Evolutionary conservation across 2,797 vertebrate genomes (phyloP).

Genomic region (Chelonia mydas): DNA sequence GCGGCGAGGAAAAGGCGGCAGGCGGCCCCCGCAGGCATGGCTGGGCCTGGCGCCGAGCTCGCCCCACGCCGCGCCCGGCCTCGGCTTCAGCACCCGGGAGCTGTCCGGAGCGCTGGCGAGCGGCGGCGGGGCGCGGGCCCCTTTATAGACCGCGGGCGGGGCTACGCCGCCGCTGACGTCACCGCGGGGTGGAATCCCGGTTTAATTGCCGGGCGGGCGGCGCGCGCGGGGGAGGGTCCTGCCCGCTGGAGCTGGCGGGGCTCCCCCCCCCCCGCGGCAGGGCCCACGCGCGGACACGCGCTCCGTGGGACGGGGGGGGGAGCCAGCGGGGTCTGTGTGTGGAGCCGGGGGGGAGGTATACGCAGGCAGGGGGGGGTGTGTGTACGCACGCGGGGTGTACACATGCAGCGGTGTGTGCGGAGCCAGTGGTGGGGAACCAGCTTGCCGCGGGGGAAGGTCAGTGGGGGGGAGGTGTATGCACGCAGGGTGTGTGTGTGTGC

Average conservation of each 20-base stretch:
- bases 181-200: conserved; percentile 82
- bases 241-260: no score
- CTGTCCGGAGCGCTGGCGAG: conserved; percentile 83
- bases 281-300: not conserved
- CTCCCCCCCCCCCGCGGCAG: not conserved
- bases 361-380: no score
- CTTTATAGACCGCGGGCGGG: conserved; percentile 86
- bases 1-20: conserved; percentile 81
- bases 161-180: conserved; percentile 83
- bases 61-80: not conserved
- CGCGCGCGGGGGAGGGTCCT: conserved; percentile 5
- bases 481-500: no score
- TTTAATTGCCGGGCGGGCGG: conserved; percentile 73
- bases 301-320: not conserved
- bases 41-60: not conserved
- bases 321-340: not conserved
- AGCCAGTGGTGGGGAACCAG: no score
- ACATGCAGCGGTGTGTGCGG: no score
- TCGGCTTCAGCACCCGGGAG: conserved; percentile 81
- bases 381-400: not conserved
- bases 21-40: conserved; percentile 56
- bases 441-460: no score
- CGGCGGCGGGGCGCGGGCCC: conserved; percentile 74
- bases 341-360: not conserved
- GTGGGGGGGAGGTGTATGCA: no score